Conservation (phyloP, 1,140 invertebrate species). For the Ceratosolen fusciceps region DNA sequence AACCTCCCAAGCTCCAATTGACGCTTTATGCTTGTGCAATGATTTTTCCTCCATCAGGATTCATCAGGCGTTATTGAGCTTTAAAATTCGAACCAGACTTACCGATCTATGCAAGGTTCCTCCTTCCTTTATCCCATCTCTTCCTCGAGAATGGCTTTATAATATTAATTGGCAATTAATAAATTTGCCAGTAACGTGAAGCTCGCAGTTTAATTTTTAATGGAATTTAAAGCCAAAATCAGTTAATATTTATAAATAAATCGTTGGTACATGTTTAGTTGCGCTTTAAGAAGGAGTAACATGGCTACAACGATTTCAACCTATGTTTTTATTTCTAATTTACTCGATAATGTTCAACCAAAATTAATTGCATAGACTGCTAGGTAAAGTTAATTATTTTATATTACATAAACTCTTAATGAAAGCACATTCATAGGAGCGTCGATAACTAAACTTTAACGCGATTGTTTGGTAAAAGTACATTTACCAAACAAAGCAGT, state of each 20-base stretch:
- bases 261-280: not conserved
- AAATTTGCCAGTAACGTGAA: no score
- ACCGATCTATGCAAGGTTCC: no score
- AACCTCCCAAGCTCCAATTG: no score
- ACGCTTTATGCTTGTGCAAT: no score
- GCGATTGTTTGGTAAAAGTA: not conserved
- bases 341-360: not conserved
- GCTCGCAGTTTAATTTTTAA: no score
- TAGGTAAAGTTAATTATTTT: not conserved
- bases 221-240: not conserved
- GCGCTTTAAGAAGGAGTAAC: not conserved
- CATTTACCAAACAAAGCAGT: not conserved
- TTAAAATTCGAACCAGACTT: no score
- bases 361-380: constrained; percentile 2
- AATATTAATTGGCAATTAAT: no score
- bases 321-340: not conserved
- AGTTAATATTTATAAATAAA: not conserved
- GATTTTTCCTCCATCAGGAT: no score
- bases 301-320: not conserved
- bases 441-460: not conserved
- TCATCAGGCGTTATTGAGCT: no score
- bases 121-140: no score
- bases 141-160: no score
- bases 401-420: not conserved
- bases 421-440: not conserved